Evolutionary conservation across 64 coral and sea anemone genomes (phyloP).

Genomic region (Dendronephthya gigantea): DNA sequence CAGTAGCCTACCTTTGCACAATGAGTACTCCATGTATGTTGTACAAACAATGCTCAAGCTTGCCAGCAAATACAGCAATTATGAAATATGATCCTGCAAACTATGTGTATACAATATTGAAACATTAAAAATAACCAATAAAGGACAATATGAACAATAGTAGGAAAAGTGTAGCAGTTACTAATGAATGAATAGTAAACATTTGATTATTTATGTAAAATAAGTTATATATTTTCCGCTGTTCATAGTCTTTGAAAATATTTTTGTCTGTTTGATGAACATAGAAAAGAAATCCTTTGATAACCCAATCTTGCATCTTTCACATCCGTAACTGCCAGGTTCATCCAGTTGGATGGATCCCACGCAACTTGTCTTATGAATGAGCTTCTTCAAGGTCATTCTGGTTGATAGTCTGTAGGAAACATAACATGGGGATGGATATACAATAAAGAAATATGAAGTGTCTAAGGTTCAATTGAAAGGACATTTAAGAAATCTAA

Average conservation of each 20-base stretch:
- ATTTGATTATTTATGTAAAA: neutral
- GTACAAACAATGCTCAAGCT: too few relatives aligned
- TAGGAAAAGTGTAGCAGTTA: neutral
- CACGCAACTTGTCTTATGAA: neutral
- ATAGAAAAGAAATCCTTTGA: neutral
- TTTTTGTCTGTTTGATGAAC: slow-evolving; percentile 6
- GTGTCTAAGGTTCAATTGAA: neutral
- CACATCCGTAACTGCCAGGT: neutral
- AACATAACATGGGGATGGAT: neutral
- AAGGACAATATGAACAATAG: neutral
- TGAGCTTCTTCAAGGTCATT: neutral
- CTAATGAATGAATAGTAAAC: too few relatives aligned
- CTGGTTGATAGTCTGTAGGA: neutral
- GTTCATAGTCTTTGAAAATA: neutral
- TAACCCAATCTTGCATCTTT: neutral
- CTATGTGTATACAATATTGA: too few relatives aligned
- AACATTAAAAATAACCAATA: neutral
- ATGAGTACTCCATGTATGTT: too few relatives aligned
- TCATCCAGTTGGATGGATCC: slow-evolving; percentile 13
- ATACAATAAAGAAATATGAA: neutral
- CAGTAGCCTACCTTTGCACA: neutral
- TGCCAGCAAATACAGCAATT: too few relatives aligned
- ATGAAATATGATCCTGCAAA: too few relatives aligned
- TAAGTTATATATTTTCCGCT: neutral
- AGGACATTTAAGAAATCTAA: too few relatives aligned